Conservation (phyloP, 2,113 vertebrate genomes). For the Callopanchax toddi region DNA sequence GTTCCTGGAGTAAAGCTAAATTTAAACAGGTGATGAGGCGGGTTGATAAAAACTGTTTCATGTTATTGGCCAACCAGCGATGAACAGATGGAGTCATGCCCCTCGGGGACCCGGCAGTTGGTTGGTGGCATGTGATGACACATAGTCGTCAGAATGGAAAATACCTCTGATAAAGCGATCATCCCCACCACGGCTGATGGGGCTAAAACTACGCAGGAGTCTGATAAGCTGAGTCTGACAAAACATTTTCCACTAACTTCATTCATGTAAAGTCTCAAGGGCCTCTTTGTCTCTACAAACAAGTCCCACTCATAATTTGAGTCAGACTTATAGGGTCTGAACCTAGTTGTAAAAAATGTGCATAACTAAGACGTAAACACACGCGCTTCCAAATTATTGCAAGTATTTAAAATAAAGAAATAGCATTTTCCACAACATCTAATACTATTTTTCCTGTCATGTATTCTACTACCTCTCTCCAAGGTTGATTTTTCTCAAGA, state of each 20-base stretch:
- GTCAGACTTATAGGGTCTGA: constrained; percentile 16
- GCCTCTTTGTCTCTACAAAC: constrained; percentile 54
- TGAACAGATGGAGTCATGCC: constrained; percentile 49
- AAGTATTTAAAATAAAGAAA: background rate
- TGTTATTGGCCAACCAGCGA: constrained; percentile 45
- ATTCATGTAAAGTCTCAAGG: constrained; percentile 34
- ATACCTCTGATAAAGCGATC: constrained; percentile 77
- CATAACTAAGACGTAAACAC: background rate
- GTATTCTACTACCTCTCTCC: background rate
- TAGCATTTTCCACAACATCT: constrained; percentile 2
- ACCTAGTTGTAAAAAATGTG: background rate
- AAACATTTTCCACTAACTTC: constrained; percentile 58
- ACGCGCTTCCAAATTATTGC: background rate
- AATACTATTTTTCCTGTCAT: no score
- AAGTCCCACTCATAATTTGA: constrained; percentile 17
- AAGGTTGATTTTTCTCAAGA: constrained; percentile 1
- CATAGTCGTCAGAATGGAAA: constrained; percentile 72
- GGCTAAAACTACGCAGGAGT: constrained; percentile 44
- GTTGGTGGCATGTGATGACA: constrained; percentile 73
- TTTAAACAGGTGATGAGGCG: constrained; percentile 44
- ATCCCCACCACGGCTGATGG: constrained; percentile 56
- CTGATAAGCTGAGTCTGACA: constrained; percentile 55
- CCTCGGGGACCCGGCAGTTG: constrained; percentile 61
- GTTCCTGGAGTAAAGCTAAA: constrained; percentile 14
- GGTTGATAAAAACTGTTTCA: constrained; percentile 33